Base-by-base conservation (phyloP, 2,113 vertebrate genomes). In the Egretta garzetta region DNA sequence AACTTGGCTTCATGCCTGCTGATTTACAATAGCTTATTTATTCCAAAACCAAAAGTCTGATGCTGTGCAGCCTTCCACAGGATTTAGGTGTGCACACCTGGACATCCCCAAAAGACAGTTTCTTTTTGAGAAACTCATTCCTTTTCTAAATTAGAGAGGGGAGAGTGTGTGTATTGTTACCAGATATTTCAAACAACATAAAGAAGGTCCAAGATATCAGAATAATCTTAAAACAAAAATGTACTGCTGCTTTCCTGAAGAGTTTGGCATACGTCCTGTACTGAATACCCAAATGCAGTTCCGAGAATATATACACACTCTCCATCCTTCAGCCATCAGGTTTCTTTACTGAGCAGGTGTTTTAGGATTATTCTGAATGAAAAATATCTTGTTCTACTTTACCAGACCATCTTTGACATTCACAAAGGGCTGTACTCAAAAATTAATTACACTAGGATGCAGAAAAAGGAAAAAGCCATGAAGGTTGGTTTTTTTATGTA, bases 1-100 rank as follows among this genome's bases (percentile, higher is more conserved):
- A 95, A 94, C 86, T 88, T 97, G 94, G 95, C 92, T 84, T 88
- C 32, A 39, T 92, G 94, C 92, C 94, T 77, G 74, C 45, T 82
- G 87, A 86, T 95, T 95, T 93, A 90, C 71, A 95, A 80, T 81
- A 93, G 45, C 53, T 90, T 90, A 86, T 94, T 88, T 91, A 90
- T 92, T 93, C 87, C 77, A 56, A 76, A 96, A 95, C 89, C 37
- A 82, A 60, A 74, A 67, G 58, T 58, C 66, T 79, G 63, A 45
- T 56, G 80, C 77, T 72, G 45, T 84, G 80, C 83, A 93, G 30
- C 41, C 70, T 85, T 88, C n/a, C 43, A 70, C 14, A 33, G 59
- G 22, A 75, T 84, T 96, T 88, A 91, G 55, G 80, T 39, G 32
- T 59, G 53, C 20, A 68, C 75, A 94, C 81, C 85, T 96, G 76